Evolutionary conservation across 1,140 invertebrate genomes (phyloP), one percentile per base, ranked within the genome.

Genomic region (Charaxes varanes): DNA sequence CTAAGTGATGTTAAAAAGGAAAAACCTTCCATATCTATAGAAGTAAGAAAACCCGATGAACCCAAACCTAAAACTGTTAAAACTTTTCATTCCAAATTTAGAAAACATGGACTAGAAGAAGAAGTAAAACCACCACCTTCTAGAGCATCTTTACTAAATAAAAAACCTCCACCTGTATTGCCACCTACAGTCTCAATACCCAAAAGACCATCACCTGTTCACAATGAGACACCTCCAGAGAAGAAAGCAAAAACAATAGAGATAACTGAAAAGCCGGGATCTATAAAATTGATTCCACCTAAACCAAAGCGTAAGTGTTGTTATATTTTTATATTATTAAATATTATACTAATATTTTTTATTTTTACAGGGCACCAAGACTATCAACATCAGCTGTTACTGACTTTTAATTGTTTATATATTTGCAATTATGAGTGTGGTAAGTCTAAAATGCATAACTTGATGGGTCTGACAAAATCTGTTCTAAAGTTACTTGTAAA

Each of bases 221-320:
- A 82, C 19, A 77, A 62, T 53, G 79, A 85, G 41, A 72, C 86
- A 7, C 85, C 90, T 4, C 83, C 88, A 24, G 93, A 94, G 56
- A 96, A 96, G 80, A 94, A 93, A 68, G 65, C 88, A 6, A 92
- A 92, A 74, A 84, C 47, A 67, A 67, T 41, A 27, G 15, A 85
- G 62, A 86, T 72, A 40, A 80, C 88, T 22, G 92, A 93, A 58
- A 89, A 92, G 66, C 90, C 90, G 24, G 92, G 92, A 44, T 86
- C 90, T 38, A 94, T 94, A 46, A 96, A 95, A 86, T 77, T 95
- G 24, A 94, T 95, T 62, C 89, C 93, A 48, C 87, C 93, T 43
- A 95, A 94, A 87, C 91, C 91, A 45, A 95, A 94, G 89, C 91
- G 94, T 96, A 91, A 93, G 93, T 92, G 85, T 87, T 51, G 36